Percentiles rank a stretch among this genome's conserved stretches.
phyloP scores from a whole-genome alignment of 1,140 invertebrate species.

The Tetramorium parvispinum region DNA sequence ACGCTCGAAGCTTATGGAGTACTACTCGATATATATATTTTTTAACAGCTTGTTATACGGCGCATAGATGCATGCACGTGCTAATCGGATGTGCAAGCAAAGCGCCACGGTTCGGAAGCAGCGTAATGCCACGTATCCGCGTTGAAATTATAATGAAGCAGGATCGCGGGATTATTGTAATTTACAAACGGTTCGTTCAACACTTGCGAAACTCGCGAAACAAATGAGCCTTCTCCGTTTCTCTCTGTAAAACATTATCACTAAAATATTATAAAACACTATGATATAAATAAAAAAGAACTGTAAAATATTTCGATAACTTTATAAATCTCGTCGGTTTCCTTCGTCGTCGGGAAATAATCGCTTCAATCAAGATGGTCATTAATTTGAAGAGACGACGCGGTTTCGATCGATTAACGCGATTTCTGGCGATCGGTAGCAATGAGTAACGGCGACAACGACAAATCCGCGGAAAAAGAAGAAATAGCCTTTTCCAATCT shows the following conservation, averaged over 20 bases:
- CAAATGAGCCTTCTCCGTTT: not conserved
- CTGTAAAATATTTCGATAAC: not conserved
- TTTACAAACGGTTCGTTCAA: slow-evolving; percentile 1
- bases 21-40: slow-evolving; percentile 31
- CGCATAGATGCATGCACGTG: not conserved
- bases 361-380: not conserved
- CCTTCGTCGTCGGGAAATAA: not conserved
- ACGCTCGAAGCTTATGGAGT: slow-evolving; percentile 29
- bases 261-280: not conserved
- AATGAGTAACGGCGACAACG: slow-evolving; percentile 18
- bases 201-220: not conserved
- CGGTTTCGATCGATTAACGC: slow-evolving; percentile 19
- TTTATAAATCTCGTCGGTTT: not conserved
- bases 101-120: slow-evolving; percentile 20
- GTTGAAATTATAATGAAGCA: not conserved
- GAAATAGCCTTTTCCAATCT: slow-evolving; percentile 42
- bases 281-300: not conserved
- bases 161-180: slow-evolving; percentile 34
- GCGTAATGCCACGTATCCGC: slow-evolving; percentile 17
- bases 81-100: slow-evolving; percentile 24
- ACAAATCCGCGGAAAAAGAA: slow-evolving; percentile 27
- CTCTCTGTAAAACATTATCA: not conserved
- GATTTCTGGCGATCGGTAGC: slow-evolving; percentile 1
- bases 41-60: slow-evolving; percentile 39
- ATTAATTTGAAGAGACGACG: not conserved